Evolutionary conservation across 2,113 vertebrate genomes (phyloP).

Genomic region (Protomyctophum bolini): DNA sequence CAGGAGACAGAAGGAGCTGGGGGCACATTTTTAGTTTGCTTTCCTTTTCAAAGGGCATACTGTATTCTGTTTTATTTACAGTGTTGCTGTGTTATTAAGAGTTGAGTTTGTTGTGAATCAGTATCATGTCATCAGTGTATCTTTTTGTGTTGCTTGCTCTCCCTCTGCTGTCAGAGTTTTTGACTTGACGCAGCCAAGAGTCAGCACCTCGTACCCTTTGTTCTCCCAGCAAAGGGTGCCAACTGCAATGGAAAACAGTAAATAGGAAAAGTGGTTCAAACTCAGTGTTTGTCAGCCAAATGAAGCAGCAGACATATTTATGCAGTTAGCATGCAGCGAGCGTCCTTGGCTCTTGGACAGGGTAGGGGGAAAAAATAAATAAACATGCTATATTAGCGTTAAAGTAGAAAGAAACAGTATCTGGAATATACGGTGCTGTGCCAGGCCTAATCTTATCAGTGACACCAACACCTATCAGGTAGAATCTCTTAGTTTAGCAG

Average conservation of each 20-base stretch:
- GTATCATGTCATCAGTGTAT: conserved; percentile 67
- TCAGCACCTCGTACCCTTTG: conserved; percentile 65
- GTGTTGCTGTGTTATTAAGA: conserved; percentile 59
- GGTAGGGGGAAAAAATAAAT: conserved; percentile 31
- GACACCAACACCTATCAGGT: conserved; percentile 43
- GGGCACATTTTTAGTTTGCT: conserved; percentile 51
- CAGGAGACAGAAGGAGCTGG: conserved; percentile 41
- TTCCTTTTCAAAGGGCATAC: conserved; percentile 49
- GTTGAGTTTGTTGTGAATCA: conserved; percentile 58
- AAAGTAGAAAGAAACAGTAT: conserved; percentile 45
- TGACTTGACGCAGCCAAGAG: conserved; percentile 69
- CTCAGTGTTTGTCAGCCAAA: conserved; percentile 55
- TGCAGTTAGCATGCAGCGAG: conserved; percentile 44
- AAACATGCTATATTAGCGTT: conserved; percentile 48
- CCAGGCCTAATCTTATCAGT: conserved; percentile 59
- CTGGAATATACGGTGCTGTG: conserved; percentile 35
- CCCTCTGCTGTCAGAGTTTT: conserved; percentile 63
- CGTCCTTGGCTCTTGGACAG: conserved; percentile 36
- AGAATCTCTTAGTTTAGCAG: conserved; percentile 48
- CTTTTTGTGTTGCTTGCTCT: conserved; percentile 56
- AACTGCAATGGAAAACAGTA: conserved; percentile 66
- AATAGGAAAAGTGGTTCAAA: conserved; percentile 69
- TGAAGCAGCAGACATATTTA: conserved; percentile 26
- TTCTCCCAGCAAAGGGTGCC: conserved; percentile 68
- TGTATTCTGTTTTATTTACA: conserved; percentile 67